Percentiles rank a stretch among this genome's conserved stretches.
These are phyloP conservation scores for Smittia sp. DNA, from an alignment of 2,888 invertebrate genomes.

Conservation along the genomic window DNA sequence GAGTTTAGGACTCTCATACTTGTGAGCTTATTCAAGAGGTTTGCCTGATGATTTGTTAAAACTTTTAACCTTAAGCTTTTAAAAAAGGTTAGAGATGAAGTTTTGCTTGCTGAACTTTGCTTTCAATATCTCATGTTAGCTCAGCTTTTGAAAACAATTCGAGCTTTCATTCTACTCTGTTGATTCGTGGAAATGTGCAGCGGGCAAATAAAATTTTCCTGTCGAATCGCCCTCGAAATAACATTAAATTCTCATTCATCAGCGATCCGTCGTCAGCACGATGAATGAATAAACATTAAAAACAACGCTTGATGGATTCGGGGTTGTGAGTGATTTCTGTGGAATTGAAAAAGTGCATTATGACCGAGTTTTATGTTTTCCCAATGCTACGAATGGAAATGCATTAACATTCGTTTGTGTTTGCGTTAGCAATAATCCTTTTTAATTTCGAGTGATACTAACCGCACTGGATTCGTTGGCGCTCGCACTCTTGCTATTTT, in stretches of 20 bases:
- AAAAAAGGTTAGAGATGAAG: no score
- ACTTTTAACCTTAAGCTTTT: no score
- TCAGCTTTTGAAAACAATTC: not conserved
- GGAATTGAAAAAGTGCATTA: conserved; percentile 5
- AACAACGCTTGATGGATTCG: conserved; percentile 23
- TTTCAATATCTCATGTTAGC: conserved; percentile 14
- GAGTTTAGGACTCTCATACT: no score
- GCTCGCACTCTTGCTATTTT: no score
- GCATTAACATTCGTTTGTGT: conserved; percentile 7
- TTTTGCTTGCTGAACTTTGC: not conserved
- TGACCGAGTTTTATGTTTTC: not conserved
- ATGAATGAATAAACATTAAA: conserved; percentile 35
- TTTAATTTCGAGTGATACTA: not conserved
- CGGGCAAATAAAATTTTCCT: not conserved
- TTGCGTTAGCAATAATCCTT: not conserved
- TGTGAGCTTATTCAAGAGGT: no score
- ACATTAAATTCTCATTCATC: conserved; percentile 35
- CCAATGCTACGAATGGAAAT: not conserved
- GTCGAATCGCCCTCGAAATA: conserved; percentile 3
- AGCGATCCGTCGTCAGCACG: not conserved
- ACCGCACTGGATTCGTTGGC: not conserved
- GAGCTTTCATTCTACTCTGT: not conserved
- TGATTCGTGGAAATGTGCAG: not conserved
- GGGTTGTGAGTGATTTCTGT: not conserved
- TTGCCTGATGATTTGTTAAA: no score